These are phyloP conservation scores for Minunthozetes semirufus DNA, from an alignment of 2,888 invertebrate species.

Conservation along the genomic window DNA sequence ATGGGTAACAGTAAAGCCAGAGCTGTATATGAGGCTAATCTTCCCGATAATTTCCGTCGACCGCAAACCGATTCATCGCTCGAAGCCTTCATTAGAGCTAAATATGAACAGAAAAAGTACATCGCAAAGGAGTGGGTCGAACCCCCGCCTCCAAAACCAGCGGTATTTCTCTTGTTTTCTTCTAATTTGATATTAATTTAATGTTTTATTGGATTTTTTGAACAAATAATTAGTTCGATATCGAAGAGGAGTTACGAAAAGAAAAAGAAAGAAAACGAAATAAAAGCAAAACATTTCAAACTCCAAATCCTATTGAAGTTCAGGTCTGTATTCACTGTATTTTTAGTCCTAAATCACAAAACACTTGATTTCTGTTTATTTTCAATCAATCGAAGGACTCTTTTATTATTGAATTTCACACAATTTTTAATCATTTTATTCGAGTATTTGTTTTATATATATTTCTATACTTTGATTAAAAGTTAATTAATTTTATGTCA, in stretches of 20 bases:
- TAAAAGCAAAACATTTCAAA: slow-evolving; percentile 40
- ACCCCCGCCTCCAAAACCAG: slow-evolving; percentile 71
- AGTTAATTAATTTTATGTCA: not conserved
- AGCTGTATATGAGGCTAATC: slow-evolving; percentile 93
- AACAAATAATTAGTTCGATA: slow-evolving; percentile 48
- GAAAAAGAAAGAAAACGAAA: slow-evolving; percentile 42
- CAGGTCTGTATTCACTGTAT: slow-evolving; percentile 22
- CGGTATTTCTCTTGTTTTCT: slow-evolving; percentile 38
- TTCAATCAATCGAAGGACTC: not conserved
- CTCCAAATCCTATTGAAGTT: slow-evolving; percentile 32
- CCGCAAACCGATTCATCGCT: slow-evolving; percentile 87
- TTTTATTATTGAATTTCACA: not conserved
- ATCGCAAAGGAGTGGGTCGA: slow-evolving; percentile 95
- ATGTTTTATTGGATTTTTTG: not conserved
- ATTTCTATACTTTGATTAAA: too few relatives aligned
- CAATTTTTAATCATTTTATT: too few relatives aligned
- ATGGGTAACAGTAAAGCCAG: slow-evolving; percentile 97
- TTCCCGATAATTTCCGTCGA: slow-evolving; percentile 89
- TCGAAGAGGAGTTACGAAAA: slow-evolving; percentile 46
- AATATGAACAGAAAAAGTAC: slow-evolving; percentile 98
- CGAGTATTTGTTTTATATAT: too few relatives aligned
- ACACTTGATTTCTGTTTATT: not conserved
- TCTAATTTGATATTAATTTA: not conserved
- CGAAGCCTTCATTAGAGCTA: slow-evolving; percentile 92
- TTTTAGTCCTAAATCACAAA: too few relatives aligned